These are phyloP conservation scores for Loriculus beryllinus DNA, from an alignment of 2,797 vertebrate genomes.

Conservation along the genomic window DNA sequence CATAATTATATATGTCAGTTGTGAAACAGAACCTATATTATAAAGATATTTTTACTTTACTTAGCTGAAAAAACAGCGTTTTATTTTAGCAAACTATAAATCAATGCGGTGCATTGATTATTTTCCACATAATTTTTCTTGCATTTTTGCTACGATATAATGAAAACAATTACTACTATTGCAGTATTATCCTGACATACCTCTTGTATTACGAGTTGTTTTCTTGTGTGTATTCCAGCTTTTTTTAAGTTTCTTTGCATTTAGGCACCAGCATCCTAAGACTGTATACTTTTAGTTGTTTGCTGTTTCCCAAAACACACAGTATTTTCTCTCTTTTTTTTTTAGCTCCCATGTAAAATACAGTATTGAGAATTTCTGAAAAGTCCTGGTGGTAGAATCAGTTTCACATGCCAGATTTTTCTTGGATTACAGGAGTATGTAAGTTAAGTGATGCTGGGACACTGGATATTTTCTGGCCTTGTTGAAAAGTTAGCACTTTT, in stretches of 20 bases:
- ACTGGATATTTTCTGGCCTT: constrained; percentile 66
- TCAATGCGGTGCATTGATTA: constrained; percentile 80
- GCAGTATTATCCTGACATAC: constrained; percentile 76
- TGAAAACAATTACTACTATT: constrained; percentile 62
- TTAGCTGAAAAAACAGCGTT: constrained; percentile 75
- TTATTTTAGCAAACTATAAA: constrained; percentile 77
- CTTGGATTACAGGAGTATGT: constrained; percentile 1
- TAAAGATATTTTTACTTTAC: constrained; percentile 79
- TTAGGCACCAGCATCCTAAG: constrained; percentile 29
- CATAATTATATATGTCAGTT: constrained; percentile 77
- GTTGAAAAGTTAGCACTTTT: constrained; percentile 81
- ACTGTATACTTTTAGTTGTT: constrained; percentile 9
- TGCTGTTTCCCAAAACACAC: neutral
- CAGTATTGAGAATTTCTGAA: neutral
- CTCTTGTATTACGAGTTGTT: constrained; percentile 59
- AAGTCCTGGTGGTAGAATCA: constrained; percentile 25
- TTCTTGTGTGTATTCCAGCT: constrained; percentile 31
- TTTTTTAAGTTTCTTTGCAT: constrained; percentile 41
- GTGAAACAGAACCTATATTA: constrained; percentile 78
- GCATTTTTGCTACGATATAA: constrained; percentile 68
- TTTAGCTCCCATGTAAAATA: neutral
- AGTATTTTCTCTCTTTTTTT: neutral
- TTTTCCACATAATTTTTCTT: constrained; percentile 60
- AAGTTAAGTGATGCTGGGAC: constrained; percentile 46
- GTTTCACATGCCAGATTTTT: constrained; percentile 22